A percentile compares a stretch with the other conserved stretches of the same genome.
phyloP scores from a whole-genome alignment of 2,113 vertebrate species.

The Ammodramus savannarum region DNA sequence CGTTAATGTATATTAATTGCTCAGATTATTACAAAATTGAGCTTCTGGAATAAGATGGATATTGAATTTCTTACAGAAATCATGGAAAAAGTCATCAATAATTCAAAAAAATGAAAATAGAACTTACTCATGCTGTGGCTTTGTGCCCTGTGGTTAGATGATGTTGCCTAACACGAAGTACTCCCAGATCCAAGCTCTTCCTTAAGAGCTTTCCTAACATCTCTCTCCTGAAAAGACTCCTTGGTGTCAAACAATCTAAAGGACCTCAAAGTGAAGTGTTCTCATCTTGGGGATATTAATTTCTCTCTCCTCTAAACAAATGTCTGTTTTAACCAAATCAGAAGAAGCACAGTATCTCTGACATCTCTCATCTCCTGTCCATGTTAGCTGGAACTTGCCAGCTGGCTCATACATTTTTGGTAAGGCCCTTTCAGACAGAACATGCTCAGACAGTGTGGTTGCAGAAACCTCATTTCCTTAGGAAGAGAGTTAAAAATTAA shows the following conservation, averaged over 20 bases:
- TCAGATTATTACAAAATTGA: not conserved
- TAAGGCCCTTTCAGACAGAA: slow-evolving; percentile 16
- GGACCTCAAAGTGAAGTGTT: not conserved
- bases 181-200: not conserved
- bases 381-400: not conserved
- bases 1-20: not conserved
- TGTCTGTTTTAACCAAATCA: not conserved
- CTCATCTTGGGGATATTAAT: not conserved
- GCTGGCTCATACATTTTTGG: not conserved
- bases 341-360: not conserved
- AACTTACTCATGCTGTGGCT: not conserved
- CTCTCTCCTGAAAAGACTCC: not conserved
- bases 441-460: not conserved
- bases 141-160: slow-evolving; percentile 9
- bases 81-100: slow-evolving; percentile 33
- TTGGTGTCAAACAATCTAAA: not conserved
- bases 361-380: not conserved
- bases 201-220: not conserved
- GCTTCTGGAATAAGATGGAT: slow-evolving; percentile 1
- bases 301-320: not conserved
- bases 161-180: not conserved
- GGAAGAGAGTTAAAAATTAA: not conserved
- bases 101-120: slow-evolving; percentile 8
- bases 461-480: slow-evolving; percentile 29
- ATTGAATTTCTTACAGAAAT: slow-evolving; percentile 22